These are phyloP conservation scores for Threskiornis aethiopicus DNA, from an alignment of 2,797 vertebrate genomes.

Conservation along the genomic window DNA sequence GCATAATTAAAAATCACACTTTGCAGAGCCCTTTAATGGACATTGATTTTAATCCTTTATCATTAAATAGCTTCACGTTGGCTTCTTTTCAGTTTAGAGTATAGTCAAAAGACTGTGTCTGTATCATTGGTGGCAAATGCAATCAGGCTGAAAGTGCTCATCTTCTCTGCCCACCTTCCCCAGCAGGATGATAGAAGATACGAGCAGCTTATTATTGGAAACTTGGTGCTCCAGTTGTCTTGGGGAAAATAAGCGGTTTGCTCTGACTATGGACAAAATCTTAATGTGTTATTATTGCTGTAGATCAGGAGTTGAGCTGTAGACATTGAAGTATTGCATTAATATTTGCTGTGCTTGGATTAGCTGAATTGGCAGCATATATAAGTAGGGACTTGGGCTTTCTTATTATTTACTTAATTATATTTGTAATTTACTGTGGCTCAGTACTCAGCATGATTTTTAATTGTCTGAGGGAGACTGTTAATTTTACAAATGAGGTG, in stretches of 20 bases:
- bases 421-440: constrained; percentile 47
- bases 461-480: constrained; percentile 41
- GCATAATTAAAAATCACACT: constrained; percentile 12
- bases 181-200: constrained; percentile 7
- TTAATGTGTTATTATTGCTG: constrained; percentile 2
- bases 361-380: constrained; percentile 33
- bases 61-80: constrained; percentile 1
- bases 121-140: constrained; percentile 21
- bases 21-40: neutral
- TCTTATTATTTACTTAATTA: constrained; percentile 62
- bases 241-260: neutral
- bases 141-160: neutral
- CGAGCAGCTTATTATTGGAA: constrained; percentile 10
- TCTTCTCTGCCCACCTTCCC: neutral
- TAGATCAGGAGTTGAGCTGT: constrained; percentile 6
- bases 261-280: constrained; percentile 18
- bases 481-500: constrained; percentile 52
- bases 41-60: constrained; percentile 8
- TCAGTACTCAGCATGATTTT: constrained; percentile 40
- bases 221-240: constrained; percentile 21
- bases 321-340: constrained; percentile 53
- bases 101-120: neutral
- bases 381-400: constrained; percentile 32
- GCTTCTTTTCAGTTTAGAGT: neutral
- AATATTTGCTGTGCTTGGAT: constrained; percentile 45